Evolutionary conservation across 1,140 invertebrate genomes (phyloP), one percentile per base, ranked within the genome.

Genomic region (Drosophila sulfurigaster): DNA sequence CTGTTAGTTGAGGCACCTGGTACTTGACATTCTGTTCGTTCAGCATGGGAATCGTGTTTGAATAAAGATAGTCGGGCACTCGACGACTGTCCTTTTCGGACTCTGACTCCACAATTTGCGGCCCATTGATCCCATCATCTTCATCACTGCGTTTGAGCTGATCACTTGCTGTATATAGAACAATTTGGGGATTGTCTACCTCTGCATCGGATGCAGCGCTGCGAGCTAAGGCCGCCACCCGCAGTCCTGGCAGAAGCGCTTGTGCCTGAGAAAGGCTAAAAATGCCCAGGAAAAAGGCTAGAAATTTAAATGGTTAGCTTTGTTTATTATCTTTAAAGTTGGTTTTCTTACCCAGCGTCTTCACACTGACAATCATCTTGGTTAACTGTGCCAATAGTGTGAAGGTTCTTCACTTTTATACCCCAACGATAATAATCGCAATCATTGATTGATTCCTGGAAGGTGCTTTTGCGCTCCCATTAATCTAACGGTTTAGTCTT

Each of bases 61-160:
- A 71, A 49, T 91, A 91, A 1, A 91, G 64, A 66, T 91, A 91
- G 6, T 91, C 91, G 15, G 91, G 91, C 6, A 91, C 79, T 35
- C 91, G 91, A 41, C 91, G 81, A 4, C 79, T 68, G 15, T 91
- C 91, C 32, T 91, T 91, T 3, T 87, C 78, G 0, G 60, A 0
- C 0, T 89, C 72, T 2, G 30, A 3, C 32, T 90, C 85, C 0
- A 71, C 15, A 20, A 89, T 90, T 30, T 89, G 85, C 0, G 85
- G 86, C 46, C 81, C 85, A 25, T 85, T 71, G 32, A 35, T 76
- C 3, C 65, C 16, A 10, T 85, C 86, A 1, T 58, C 57, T 0
- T 75, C 65, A 4, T 32, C 25, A 4, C 68, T 56, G 41, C 51
- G 51, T 13, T 74, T 70, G 1, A 65, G 52, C 5, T 64, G 48